phyloP scores from a whole-genome alignment of 92 coral and sea anemone genomes.

The Zoanthus sansibaricus region DNA sequence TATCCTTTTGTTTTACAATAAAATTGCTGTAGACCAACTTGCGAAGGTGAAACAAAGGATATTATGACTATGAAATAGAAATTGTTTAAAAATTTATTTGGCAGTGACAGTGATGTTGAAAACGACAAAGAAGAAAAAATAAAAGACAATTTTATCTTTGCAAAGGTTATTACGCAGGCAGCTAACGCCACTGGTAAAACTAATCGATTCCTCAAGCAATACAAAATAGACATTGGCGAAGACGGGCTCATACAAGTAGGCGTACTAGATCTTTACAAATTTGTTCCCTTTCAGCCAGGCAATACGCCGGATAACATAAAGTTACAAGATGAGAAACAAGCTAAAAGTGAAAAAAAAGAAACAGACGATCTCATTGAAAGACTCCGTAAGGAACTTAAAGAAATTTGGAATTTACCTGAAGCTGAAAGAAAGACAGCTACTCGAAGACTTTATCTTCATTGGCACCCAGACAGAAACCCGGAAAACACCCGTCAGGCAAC shows the following conservation, averaged over 20 bases:
- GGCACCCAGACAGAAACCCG: slow-evolving; percentile 66
- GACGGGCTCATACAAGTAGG: slow-evolving; percentile 45
- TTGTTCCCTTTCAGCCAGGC: slow-evolving; percentile 25
- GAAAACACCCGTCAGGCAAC: slow-evolving; percentile 48
- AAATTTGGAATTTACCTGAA: slow-evolving; percentile 50
- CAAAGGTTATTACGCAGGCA: slow-evolving; percentile 33
- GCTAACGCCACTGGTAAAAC: background rate
- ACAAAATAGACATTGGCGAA: slow-evolving; percentile 44
- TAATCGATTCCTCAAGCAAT: slow-evolving; percentile 28
- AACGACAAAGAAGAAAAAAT: background rate
- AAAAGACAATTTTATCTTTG: slow-evolving; percentile 28
- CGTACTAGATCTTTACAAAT: slow-evolving; percentile 58
- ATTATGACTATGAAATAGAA: no score
- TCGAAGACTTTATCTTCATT: slow-evolving; percentile 55
- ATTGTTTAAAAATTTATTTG: no score
- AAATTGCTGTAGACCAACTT: no score
- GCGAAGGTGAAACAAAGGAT: no score
- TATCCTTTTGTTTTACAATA: no score
- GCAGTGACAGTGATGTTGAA: background rate
- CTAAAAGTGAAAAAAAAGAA: background rate
- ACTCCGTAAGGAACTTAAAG: slow-evolving; percentile 44
- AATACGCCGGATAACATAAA: background rate
- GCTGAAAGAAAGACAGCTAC: slow-evolving; percentile 51
- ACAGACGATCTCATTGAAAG: slow-evolving; percentile 35
- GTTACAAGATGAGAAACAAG: slow-evolving; percentile 1